Base-by-base conservation (phyloP, 1,140 invertebrate species). In the Cotesia chilonis region DNA sequence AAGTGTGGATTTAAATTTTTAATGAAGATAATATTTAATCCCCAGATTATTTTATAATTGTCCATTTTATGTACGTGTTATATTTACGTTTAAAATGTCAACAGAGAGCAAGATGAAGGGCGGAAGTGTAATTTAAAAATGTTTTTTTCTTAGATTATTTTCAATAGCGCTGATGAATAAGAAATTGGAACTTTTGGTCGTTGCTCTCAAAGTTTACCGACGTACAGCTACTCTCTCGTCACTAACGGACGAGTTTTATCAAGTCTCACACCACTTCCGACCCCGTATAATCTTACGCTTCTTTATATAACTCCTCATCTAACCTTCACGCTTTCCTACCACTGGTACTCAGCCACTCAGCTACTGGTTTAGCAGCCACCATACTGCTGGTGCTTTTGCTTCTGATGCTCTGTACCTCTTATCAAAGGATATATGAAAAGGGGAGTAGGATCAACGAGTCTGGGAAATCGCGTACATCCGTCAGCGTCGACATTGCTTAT, bases 91-190 rank as follows among this genome's bases (percentile, higher is more conserved):
- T 47, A 9, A 47, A 47, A 47, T 47, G 41, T 47, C 41, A 47
- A 47, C 41, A 47, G 41, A 47, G 41, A 47, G 6, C 41, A 47
- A 47, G 41, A 47, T 47, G 5, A 47, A 47, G 41, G 41, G 35
- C 12, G 38, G 12, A 20, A 17, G 54, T 20, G 54, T 17, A 36
- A 76, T 77, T 73, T 35, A 80, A 80, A 81, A 79, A 77, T 76
- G 52, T 70, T 72, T 69, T 65, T 80, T 77, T 57, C 12, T 80
- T 78, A 71, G 10, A 28, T 28, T 7, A 47, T 47, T 47, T 47
- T 6, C 68, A 76, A 76, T 76, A 70, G 73, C 76, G 74, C 77
- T 79, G 79, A 81, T 75, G 80, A 81, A 82, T 82, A 80, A 78
- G 74, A 59, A 82, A 80, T 78, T 69, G 74, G 36, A 70, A 69